Evolutionary conservation across 2,888 invertebrate genomes (phyloP).

Genomic region (Deilephila elpenor): DNA sequence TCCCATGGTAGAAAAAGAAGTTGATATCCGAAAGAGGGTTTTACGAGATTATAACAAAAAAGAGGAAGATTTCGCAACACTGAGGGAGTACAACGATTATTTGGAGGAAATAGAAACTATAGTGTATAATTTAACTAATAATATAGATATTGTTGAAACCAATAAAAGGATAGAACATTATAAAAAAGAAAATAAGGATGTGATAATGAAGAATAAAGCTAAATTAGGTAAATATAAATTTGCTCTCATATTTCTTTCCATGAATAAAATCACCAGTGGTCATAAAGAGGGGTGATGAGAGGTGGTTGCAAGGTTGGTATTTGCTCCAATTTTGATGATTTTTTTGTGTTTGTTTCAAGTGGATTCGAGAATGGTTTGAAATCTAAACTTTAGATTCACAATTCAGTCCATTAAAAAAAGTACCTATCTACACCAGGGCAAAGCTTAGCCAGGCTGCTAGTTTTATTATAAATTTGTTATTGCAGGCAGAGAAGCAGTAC

Average conservation of each 20-base stretch:
- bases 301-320: too few species aligned
- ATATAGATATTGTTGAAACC: constrained; percentile 94
- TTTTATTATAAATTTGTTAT: neutral
- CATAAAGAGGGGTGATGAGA: too few species aligned
- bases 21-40: constrained; percentile 95
- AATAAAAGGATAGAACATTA: constrained; percentile 96
- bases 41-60: constrained; percentile 96
- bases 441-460: too few species aligned
- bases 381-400: too few species aligned
- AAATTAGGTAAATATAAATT: constrained; percentile 82
- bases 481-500: constrained; percentile 91
- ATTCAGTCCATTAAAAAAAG: too few species aligned
- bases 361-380: too few species aligned
- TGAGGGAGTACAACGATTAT: constrained; percentile 97
- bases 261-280: neutral
- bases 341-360: too few species aligned
- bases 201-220: constrained; percentile 91
- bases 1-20: constrained; percentile 97
- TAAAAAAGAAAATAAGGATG: constrained; percentile 94
- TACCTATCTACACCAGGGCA: too few species aligned
- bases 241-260: neutral
- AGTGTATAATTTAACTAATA: constrained; percentile 95
- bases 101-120: constrained; percentile 97
- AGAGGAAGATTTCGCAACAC: constrained; percentile 94
- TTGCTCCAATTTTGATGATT: too few species aligned